Conservation (phyloP, 2,888 invertebrate species). For the Neelides folsomi region DNA sequence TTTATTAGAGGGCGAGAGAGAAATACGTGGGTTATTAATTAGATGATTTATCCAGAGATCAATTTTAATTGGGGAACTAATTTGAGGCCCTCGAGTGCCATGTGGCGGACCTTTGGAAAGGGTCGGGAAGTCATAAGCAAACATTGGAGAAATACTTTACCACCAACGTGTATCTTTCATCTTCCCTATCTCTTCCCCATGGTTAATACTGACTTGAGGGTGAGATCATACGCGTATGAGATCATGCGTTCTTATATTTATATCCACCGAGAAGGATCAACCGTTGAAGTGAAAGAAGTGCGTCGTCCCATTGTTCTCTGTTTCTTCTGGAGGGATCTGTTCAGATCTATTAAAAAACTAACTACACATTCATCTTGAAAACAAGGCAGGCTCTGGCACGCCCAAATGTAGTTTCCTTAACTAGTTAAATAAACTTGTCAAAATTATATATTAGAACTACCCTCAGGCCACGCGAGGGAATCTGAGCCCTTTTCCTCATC, state of each 20-base stretch:
- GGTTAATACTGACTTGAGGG: not conserved
- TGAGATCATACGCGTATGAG: not conserved
- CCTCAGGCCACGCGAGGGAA: slow-evolving; percentile 2
- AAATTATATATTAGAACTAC: slow-evolving; percentile 27
- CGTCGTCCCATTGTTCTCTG: not conserved
- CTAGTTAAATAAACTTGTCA: slow-evolving; percentile 34
- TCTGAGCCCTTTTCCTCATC: slow-evolving; percentile 1
- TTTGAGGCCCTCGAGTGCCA: too few species aligned
- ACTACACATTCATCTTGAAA: slow-evolving; percentile 30
- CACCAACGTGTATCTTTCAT: too few species aligned
- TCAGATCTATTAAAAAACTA: slow-evolving; percentile 19
- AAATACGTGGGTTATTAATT: too few species aligned
- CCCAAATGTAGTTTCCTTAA: slow-evolving; percentile 31
- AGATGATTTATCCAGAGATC: too few species aligned
- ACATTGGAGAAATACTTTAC: too few species aligned
- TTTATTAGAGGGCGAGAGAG: too few species aligned
- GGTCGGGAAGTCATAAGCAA: too few species aligned
- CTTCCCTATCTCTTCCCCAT: too few species aligned
- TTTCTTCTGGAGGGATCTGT: not conserved
- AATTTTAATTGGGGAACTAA: too few species aligned
- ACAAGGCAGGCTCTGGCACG: slow-evolving; percentile 29
- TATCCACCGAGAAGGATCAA: not conserved
- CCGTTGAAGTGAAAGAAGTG: not conserved
- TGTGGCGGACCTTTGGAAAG: too few species aligned
- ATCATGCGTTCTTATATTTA: not conserved